A percentile compares a stretch with the other conserved stretches of the same genome.
Conservation (phyloP, 2,113 vertebrate genomes). For the Salvelinus fontinalis region DNA sequence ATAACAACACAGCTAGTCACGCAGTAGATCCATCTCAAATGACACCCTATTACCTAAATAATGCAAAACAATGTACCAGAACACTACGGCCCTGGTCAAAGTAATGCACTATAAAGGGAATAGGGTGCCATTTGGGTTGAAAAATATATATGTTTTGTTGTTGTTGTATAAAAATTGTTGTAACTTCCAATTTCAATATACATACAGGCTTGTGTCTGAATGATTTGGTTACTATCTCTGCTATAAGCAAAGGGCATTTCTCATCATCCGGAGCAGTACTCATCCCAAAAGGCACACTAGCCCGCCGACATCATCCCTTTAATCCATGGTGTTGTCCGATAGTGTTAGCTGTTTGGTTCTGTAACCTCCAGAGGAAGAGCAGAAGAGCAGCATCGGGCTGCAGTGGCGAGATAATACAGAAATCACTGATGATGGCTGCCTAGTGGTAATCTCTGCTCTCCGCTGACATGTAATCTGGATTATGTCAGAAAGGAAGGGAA, state of each 20-base stretch:
- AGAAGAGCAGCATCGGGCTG: conserved; percentile 14
- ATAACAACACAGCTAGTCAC: conserved; percentile 9
- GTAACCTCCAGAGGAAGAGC: conserved; percentile 8
- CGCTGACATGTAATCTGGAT: conserved; percentile 64
- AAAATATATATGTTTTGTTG: no score
- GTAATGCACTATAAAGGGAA: no score
- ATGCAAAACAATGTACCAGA: no score
- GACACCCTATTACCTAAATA: no score
- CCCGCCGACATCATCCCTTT: conserved; percentile 7
- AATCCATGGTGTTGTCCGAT: conserved; percentile 1
- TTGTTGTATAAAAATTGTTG: no score
- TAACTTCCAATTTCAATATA: no score
- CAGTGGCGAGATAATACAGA: conserved; percentile 47
- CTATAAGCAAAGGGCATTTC: not conserved
- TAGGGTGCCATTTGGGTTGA: no score
- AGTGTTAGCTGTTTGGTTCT: conserved; percentile 2
- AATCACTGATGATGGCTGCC: conserved; percentile 48
- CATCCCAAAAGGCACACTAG: not conserved
- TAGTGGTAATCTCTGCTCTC: conserved; percentile 50
- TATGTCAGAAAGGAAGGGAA: conserved; percentile 49
- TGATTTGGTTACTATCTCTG: not conserved
- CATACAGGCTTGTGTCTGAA: not conserved
- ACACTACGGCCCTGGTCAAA: no score
- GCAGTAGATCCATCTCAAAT: not conserved
- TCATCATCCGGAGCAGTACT: not conserved